Conservation (phyloP, 2,113 vertebrate genomes). For the Otis tarda region DNA sequence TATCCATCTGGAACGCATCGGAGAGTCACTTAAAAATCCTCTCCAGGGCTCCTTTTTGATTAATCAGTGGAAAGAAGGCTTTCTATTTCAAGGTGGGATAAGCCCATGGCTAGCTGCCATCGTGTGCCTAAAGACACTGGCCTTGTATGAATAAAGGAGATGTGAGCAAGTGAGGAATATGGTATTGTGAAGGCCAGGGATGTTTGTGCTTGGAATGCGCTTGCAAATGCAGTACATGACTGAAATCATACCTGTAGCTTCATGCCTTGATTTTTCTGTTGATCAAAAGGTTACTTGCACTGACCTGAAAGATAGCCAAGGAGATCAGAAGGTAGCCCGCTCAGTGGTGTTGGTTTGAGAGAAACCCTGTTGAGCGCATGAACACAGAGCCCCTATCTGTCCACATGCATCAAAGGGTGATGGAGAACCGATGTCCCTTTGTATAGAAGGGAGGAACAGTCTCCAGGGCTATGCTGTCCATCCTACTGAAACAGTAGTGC, state of each 20-base stretch:
- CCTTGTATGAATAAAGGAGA: neutral
- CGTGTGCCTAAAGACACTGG: neutral
- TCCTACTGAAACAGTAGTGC: neutral
- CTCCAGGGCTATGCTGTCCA: neutral
- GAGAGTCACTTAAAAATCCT: neutral
- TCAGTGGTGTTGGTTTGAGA: neutral
- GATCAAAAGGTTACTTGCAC: neutral
- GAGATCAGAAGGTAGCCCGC: neutral
- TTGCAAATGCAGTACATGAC: neutral
- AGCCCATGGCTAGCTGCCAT: neutral
- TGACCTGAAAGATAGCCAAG: neutral
- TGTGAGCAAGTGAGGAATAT: neutral
- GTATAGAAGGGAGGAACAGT: neutral
- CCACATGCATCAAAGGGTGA: neutral
- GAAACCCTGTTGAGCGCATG: neutral
- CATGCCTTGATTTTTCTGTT: neutral
- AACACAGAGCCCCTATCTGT: neutral
- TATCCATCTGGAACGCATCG: neutral
- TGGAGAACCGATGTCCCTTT: neutral
- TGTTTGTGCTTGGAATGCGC: neutral
- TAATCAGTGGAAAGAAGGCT: neutral
- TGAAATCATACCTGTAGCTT: neutral
- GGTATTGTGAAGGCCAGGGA: neutral
- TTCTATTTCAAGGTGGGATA: neutral
- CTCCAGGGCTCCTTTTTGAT: neutral